Conservation (phyloP, 1,140 invertebrate species). For the Ceratoteleas bidentatus region DNA sequence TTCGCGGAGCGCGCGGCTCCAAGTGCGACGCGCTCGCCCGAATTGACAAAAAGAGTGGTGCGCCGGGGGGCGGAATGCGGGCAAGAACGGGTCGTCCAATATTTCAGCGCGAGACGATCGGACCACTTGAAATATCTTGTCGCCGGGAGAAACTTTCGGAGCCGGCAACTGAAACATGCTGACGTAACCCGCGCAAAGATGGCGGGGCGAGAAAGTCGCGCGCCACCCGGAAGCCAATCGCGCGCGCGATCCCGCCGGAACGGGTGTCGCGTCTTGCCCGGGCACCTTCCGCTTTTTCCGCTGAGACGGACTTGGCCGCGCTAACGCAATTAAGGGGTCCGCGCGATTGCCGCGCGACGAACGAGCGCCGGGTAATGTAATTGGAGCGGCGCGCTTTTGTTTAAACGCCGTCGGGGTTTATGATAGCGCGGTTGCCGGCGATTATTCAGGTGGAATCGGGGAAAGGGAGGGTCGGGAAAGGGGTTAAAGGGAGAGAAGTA, state of each 20-base stretch:
- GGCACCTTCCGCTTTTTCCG: conserved; percentile 26
- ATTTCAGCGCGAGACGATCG: conserved; percentile 77
- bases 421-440: too few relatives aligned
- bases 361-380: too few relatives aligned
- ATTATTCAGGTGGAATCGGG: too few relatives aligned
- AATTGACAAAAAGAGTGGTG: too few relatives aligned
- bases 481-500: too few relatives aligned
- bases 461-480: too few relatives aligned
- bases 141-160: conserved; percentile 77
- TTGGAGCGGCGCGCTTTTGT: too few relatives aligned
- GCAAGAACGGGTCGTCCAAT: conserved; percentile 76
- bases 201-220: conserved; percentile 63
- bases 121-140: conserved; percentile 80
- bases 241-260: conserved; percentile 59
- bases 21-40: conserved; percentile 2
- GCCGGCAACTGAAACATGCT: conserved; percentile 78
- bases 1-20: conserved; percentile 48
- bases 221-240: conserved; percentile 58
- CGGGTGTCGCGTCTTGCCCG: conserved; percentile 28
- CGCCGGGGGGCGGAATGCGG: conserved; percentile 65
- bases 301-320: conserved; percentile 23
- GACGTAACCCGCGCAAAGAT: conserved; percentile 78
- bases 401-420: too few relatives aligned
- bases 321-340: conserved; percentile 27
- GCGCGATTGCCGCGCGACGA: too few relatives aligned